Conservation (phyloP, 2,797 vertebrate species). For the Masticophis lateralis region DNA sequence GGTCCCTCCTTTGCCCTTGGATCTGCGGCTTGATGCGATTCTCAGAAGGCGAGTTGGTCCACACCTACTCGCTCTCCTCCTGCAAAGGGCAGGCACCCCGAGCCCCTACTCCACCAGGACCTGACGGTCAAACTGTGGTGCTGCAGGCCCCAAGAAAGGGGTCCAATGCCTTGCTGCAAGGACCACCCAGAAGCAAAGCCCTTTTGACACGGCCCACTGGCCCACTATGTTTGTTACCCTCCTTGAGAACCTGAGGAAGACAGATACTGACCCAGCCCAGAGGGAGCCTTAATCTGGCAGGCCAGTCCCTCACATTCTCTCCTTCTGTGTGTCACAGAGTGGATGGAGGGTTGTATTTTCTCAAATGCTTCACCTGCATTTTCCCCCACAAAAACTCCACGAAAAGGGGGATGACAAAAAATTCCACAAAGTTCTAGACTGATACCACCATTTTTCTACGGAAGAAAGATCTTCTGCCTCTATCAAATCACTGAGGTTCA, state of each 20-base stretch:
- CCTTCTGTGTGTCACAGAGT: not conserved
- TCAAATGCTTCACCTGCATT: not conserved
- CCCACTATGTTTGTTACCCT: not conserved
- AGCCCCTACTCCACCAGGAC: not conserved
- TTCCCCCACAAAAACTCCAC: not conserved
- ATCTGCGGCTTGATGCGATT: not conserved
- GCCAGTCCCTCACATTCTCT: not conserved
- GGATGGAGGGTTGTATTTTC: not conserved
- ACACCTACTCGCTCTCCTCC: not conserved
- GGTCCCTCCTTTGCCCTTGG: not conserved
- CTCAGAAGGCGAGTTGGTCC: not conserved
- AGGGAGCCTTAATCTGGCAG: not conserved
- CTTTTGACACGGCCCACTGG: not conserved
- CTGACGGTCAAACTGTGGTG: not conserved
- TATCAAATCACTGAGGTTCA: not conserved
- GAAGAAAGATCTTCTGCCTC: constrained; percentile 2
- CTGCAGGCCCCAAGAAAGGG: not conserved
- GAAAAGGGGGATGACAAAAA: not conserved
- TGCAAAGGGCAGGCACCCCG: not conserved
- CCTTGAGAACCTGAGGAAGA: not conserved
- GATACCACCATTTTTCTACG: not conserved
- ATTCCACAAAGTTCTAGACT: not conserved
- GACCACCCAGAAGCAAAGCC: not conserved
- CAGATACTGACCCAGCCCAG: not conserved
- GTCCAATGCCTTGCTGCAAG: not conserved